phyloP scores from a whole-genome alignment of 2,113 vertebrate species.

The Suricata suricatta region DNA sequence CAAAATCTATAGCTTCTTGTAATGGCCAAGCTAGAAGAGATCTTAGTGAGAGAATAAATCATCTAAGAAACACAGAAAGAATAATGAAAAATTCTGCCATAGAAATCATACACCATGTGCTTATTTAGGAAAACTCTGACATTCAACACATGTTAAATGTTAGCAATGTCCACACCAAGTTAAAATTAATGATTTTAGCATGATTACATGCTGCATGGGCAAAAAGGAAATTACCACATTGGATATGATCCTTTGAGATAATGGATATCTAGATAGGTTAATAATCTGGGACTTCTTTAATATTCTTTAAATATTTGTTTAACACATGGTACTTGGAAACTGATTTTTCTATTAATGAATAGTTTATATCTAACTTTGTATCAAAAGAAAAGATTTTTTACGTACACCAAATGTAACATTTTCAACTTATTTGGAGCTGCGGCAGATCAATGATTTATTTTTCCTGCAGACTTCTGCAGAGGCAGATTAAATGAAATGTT shows the following conservation, averaged over 20 bases:
- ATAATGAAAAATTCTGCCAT: background rate
- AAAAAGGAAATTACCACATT: background rate
- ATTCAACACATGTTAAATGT: background rate
- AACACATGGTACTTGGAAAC: background rate
- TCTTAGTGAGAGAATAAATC: background rate
- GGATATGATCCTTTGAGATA: background rate
- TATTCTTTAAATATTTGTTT: conserved; percentile 16
- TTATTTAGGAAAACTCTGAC: conserved; percentile 7
- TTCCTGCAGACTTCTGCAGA: background rate
- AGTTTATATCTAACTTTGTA: background rate
- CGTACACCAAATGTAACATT: background rate
- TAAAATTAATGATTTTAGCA: conserved; percentile 14
- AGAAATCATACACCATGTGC: background rate
- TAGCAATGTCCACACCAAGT: background rate
- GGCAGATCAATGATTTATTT: background rate
- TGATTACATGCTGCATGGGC: background rate
- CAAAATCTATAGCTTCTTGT: background rate
- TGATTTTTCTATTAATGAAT: conserved; percentile 13
- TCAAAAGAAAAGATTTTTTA: background rate
- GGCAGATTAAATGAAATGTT: background rate
- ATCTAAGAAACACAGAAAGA: conserved; percentile 6
- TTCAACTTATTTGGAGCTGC: background rate
- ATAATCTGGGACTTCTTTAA: background rate
- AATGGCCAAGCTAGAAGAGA: background rate
- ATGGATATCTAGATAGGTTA: background rate